phyloP scores from a whole-genome alignment of 2,113 vertebrate species.

The Podarcis raffonei region DNA sequence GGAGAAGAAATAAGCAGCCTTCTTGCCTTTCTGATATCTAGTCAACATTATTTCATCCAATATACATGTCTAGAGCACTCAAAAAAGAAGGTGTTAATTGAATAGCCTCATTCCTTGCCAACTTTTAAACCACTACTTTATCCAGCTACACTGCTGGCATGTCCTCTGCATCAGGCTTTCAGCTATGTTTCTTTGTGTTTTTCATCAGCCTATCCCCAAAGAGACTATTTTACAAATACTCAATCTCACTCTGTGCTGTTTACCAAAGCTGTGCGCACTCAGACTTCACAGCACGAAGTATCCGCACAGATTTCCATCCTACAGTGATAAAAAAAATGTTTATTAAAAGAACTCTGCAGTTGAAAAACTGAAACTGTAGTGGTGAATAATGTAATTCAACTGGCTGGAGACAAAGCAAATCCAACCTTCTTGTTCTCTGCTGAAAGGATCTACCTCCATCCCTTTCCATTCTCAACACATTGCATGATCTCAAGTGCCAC shows the following conservation, averaged over 20 bases:
- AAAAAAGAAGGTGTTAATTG: rapidly evolving
- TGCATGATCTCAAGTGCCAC: neutral
- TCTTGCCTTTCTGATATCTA: neutral
- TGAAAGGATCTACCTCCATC: neutral
- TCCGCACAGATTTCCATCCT: neutral
- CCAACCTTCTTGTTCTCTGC: neutral
- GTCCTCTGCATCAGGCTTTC: neutral
- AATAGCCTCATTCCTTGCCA: slow-evolving; percentile 17
- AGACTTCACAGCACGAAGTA: neutral
- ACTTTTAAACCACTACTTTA: slow-evolving; percentile 15
- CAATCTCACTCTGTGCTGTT: neutral
- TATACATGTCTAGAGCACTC: neutral
- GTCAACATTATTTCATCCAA: slow-evolving; percentile 2
- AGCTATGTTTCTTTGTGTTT: neutral
- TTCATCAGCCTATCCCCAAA: neutral
- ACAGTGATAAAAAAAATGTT: neutral
- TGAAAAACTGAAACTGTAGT: neutral
- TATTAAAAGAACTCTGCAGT: slow-evolving; percentile 7
- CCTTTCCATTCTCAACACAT: neutral
- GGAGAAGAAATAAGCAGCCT: neutral
- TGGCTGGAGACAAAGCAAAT: neutral
- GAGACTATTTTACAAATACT: slow-evolving; percentile 2
- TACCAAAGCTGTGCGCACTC: neutral
- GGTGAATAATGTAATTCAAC: neutral
- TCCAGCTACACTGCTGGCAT: neutral